phyloP scores from a whole-genome alignment of 2,797 vertebrate genomes.

The Chelon auratus region DNA sequence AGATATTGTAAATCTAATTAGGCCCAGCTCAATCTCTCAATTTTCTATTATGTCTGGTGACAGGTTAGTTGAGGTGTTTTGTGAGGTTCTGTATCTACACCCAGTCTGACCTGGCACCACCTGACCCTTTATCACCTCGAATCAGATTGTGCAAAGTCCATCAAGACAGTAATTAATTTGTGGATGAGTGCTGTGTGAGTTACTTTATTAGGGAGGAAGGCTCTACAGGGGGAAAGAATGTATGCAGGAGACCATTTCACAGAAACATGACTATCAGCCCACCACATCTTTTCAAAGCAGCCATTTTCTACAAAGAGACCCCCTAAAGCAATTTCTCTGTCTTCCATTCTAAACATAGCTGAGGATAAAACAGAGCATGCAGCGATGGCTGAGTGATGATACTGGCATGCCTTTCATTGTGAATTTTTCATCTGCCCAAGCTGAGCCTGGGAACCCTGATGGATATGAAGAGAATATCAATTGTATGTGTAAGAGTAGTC shows the following conservation, averaged over 20 bases:
- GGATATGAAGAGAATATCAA: slow-evolving; percentile 75
- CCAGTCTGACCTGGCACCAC: slow-evolving; percentile 32
- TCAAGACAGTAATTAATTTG: slow-evolving; percentile 70
- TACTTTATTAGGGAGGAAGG: slow-evolving; percentile 52
- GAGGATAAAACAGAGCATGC: slow-evolving; percentile 73
- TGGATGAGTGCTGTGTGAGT: slow-evolving; percentile 45
- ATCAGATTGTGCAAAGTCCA: slow-evolving; percentile 67
- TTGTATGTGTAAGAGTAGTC: slow-evolving; percentile 63
- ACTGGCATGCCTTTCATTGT: slow-evolving; percentile 73
- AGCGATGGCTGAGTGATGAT: slow-evolving; percentile 71
- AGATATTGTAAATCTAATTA: slow-evolving; percentile 66
- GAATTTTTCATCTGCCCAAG: slow-evolving; percentile 73
- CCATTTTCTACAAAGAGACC: slow-evolving; percentile 76
- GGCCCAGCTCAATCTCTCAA: slow-evolving; percentile 54
- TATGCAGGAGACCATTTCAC: slow-evolving; percentile 40
- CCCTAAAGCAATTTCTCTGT: slow-evolving; percentile 72
- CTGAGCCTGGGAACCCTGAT: slow-evolving; percentile 66
- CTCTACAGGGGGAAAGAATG: slow-evolving; percentile 38
- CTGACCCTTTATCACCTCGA: slow-evolving; percentile 51
- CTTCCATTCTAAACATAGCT: slow-evolving; percentile 77
- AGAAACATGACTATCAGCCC: slow-evolving; percentile 68
- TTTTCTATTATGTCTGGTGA: slow-evolving; percentile 63
- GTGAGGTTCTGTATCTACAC: slow-evolving; percentile 37
- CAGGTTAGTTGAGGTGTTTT: slow-evolving; percentile 44
- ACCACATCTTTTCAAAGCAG: slow-evolving; percentile 74